These are phyloP conservation scores for Alfaro cultratus DNA, from an alignment of 2,797 vertebrate genomes.

Conservation along the genomic window DNA sequence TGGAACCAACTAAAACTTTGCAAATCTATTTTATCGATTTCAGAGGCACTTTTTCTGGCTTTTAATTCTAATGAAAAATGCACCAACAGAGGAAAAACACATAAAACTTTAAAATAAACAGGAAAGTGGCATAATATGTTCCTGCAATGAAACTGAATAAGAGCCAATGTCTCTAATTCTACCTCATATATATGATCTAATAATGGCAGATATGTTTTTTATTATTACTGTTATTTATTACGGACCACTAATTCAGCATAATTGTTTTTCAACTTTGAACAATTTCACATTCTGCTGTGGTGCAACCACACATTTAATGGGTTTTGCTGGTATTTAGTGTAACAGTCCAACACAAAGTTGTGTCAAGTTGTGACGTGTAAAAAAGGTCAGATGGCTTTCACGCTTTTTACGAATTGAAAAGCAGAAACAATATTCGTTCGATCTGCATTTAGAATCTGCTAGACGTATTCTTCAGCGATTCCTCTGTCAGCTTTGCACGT, in stretches of 20 bases:
- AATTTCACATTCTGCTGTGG: background rate
- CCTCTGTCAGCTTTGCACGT: background rate
- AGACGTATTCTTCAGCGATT: background rate
- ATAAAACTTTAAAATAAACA: background rate
- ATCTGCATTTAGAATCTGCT: background rate
- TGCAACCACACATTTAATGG: background rate
- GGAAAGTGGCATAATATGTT: background rate
- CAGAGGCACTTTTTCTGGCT: background rate
- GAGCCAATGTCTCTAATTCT: background rate
- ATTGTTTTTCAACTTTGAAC: background rate
- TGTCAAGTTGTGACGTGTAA: background rate
- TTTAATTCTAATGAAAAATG: background rate
- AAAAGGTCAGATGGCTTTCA: background rate
- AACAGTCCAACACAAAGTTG: background rate
- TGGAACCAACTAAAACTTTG: background rate
- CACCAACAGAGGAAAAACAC: background rate
- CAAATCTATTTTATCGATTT: background rate
- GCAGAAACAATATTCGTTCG: background rate
- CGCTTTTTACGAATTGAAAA: background rate
- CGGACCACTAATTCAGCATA: background rate
- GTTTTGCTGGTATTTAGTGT: background rate
- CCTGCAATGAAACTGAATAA: background rate
- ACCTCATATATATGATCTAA: background rate
- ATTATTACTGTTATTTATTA: background rate
- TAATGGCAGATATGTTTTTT: background rate